Conservation (phyloP, 1,140 invertebrate species). For the Drosophila fuyamai region DNA sequence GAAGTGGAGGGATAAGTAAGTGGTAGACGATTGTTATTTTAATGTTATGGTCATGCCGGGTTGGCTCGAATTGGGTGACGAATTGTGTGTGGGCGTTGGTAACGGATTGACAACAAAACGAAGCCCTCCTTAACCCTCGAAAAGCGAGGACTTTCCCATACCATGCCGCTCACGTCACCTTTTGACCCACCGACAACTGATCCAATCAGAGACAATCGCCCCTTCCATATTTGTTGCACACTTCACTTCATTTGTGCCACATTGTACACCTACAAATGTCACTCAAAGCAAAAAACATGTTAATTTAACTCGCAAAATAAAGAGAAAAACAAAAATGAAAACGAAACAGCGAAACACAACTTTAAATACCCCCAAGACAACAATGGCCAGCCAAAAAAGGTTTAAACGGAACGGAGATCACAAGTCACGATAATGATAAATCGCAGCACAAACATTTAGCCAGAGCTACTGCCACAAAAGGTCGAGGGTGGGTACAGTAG, state of each 20-base stretch:
- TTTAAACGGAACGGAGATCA: conserved; percentile 77
- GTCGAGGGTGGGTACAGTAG: conserved; percentile 83
- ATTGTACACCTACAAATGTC: conserved; percentile 83
- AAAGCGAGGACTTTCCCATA: conserved; percentile 32
- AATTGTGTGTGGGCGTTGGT: conserved; percentile 78
- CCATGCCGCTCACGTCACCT: conserved; percentile 27
- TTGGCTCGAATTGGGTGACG: conserved; percentile 64
- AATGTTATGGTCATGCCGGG: conserved; percentile 72
- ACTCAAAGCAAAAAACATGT: conserved; percentile 80
- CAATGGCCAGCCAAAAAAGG: conserved; percentile 55
- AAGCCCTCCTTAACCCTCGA: neutral
- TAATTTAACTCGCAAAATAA: conserved; percentile 74
- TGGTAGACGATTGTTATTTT: conserved; percentile 81
- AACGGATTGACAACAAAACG: conserved; percentile 75
- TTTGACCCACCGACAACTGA: conserved; percentile 44
- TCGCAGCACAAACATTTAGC: conserved; percentile 82
- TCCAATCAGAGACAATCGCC: conserved; percentile 43
- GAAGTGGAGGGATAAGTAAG: conserved; percentile 70
- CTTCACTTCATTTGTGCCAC: conserved; percentile 83
- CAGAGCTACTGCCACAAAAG: conserved; percentile 77
- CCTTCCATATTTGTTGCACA: conserved; percentile 79
- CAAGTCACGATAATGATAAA: conserved; percentile 84
- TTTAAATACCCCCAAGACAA: conserved; percentile 51
- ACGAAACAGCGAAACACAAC: conserved; percentile 26
- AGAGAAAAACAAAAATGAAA: conserved; percentile 33